These are phyloP conservation scores for Scaptomyza reducta DNA, from an alignment of 2,888 invertebrate genomes.

Conservation along the genomic window DNA sequence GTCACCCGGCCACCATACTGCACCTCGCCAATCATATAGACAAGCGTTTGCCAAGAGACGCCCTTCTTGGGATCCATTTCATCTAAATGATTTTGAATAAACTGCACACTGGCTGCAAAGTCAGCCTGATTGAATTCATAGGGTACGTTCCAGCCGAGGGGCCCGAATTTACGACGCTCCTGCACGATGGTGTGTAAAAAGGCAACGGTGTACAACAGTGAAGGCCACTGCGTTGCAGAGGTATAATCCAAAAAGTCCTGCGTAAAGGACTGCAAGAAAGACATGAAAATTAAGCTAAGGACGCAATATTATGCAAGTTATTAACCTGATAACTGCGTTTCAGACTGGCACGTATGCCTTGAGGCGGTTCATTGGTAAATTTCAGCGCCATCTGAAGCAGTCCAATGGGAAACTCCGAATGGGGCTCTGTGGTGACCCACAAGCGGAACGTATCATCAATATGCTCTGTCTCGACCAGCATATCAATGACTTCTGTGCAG, in stretches of 20 bases:
- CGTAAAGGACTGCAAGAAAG: constrained; percentile 76
- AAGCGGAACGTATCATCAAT: constrained; percentile 93
- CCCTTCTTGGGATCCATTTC: constrained; percentile 98
- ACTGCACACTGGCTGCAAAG: constrained; percentile 97
- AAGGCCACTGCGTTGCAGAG: constrained; percentile 96
- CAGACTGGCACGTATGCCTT: constrained; percentile 96
- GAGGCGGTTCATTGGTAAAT: constrained; percentile 98
- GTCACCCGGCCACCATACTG: constrained; percentile 96
- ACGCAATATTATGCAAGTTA: too few relatives aligned
- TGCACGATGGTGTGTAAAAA: constrained; percentile 98
- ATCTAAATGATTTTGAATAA: constrained; percentile 97
- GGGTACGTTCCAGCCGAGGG: constrained; percentile 98
- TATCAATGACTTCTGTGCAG: constrained; percentile 95
- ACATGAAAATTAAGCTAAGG: too few relatives aligned
- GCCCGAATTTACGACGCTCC: constrained; percentile 97
- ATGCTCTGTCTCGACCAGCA: constrained; percentile 92
- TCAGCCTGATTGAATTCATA: constrained; percentile 98
- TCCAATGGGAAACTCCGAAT: constrained; percentile 96
- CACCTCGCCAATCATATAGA: constrained; percentile 98
- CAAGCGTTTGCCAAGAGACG: constrained; percentile 98
- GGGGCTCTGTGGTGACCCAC: constrained; percentile 98
- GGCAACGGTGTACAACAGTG: constrained; percentile 95
- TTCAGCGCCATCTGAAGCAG: constrained; percentile 96
- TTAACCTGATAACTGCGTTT: constrained; percentile 93
- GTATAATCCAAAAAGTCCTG: constrained; percentile 97